A percentile compares a stretch with the other conserved stretches of the same genome.
phyloP scores from a whole-genome alignment of 2,888 invertebrate species.

The Biston betularia region DNA sequence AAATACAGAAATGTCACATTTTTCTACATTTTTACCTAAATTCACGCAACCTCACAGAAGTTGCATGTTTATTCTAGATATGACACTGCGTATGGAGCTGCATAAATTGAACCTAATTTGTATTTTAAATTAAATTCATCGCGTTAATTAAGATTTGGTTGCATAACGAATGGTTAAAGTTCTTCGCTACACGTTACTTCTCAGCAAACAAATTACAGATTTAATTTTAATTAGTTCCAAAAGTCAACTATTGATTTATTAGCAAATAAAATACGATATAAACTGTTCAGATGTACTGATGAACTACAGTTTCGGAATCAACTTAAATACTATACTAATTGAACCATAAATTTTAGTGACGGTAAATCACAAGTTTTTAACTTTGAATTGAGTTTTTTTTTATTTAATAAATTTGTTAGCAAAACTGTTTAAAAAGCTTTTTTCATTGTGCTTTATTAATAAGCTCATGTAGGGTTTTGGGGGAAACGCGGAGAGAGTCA shows the following conservation, averaged over 20 bases:
- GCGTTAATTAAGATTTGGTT: conserved; percentile 40
- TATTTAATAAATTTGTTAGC: not conserved
- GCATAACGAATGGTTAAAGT: conserved; percentile 35
- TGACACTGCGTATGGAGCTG: conserved; percentile 21
- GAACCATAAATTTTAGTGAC: conserved; percentile 24
- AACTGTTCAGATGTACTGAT: conserved; percentile 21
- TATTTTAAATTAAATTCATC: conserved; percentile 41
- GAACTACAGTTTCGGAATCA: conserved; percentile 29
- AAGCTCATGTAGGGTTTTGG: too few relatives aligned
- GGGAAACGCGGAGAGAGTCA: too few relatives aligned
- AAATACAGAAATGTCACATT: not conserved
- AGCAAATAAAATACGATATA: conserved; percentile 28
- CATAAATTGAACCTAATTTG: conserved; percentile 33
- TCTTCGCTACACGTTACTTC: conserved; percentile 32
- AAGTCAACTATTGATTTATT: conserved; percentile 34
- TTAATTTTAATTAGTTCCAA: conserved; percentile 37
- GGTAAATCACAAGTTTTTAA: conserved; percentile 5
- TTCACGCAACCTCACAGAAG: not conserved
- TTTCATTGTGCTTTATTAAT: too few relatives aligned
- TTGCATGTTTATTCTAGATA: conserved; percentile 1
- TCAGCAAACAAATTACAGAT: conserved; percentile 34
- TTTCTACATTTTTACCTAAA: conserved; percentile 23
- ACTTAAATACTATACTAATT: conserved; percentile 22
- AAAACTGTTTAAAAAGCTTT: too few relatives aligned
- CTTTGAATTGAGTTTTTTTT: not conserved